Evolutionary conservation across 1,140 invertebrate genomes (phyloP).

Genomic region (Drosophila sucinea): DNA sequence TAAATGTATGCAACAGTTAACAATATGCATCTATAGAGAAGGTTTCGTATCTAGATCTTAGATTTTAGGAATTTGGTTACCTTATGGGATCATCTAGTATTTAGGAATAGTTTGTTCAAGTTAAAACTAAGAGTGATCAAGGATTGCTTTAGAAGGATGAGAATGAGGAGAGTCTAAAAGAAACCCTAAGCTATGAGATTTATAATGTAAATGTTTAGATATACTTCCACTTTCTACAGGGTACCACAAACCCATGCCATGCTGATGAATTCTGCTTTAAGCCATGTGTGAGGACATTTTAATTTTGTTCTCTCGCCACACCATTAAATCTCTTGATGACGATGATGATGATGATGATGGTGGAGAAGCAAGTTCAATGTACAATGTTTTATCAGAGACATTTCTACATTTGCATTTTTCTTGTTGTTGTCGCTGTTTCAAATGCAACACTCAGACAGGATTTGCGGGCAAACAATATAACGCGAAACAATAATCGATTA

Average conservation of each 20-base stretch:
- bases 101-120: too few species aligned
- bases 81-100: too few species aligned
- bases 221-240: neutral
- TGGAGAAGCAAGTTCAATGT: slow-evolving; percentile 73
- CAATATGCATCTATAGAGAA: too few species aligned
- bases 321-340: neutral
- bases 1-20: neutral
- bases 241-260: neutral
- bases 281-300: slow-evolving; percentile 57
- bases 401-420: slow-evolving; percentile 51
- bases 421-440: slow-evolving; percentile 37
- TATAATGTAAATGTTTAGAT: too few species aligned
- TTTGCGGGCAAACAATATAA: slow-evolving; percentile 64
- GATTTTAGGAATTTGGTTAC: too few species aligned
- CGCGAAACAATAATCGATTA: slow-evolving; percentile 72
- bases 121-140: too few species aligned
- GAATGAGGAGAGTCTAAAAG: too few species aligned
- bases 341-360: slow-evolving; percentile 43
- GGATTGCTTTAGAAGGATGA: too few species aligned
- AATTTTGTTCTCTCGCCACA: slow-evolving; percentile 36
- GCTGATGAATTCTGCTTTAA: neutral
- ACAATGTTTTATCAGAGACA: slow-evolving; percentile 55
- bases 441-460: slow-evolving; percentile 78
- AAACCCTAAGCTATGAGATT: too few species aligned
- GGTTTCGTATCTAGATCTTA: too few species aligned